These are phyloP conservation scores for Phrynocephalus forsythii DNA, from an alignment of 2,797 vertebrate species.

Conservation along the genomic window DNA sequence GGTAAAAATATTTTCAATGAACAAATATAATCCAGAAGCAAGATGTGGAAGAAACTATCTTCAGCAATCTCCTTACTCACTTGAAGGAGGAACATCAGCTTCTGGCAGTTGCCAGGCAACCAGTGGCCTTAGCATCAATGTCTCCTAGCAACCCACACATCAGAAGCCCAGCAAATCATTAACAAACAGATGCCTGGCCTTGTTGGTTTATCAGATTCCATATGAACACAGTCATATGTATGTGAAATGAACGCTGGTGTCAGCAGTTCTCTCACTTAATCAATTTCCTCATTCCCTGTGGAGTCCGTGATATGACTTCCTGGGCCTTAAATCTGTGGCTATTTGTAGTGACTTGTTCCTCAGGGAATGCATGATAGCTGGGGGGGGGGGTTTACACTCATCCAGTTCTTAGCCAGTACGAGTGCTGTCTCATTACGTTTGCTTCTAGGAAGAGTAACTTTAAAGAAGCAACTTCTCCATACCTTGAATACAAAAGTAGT, in stretches of 20 bases:
- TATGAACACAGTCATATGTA: background rate
- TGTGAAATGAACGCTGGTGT: accelerated
- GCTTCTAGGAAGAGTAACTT: background rate
- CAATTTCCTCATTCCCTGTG: background rate
- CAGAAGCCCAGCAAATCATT: background rate
- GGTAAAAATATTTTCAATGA: too few relatives aligned
- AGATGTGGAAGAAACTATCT: background rate
- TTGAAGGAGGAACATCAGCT: conserved; percentile 30
- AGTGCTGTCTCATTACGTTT: background rate
- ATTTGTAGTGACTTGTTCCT: background rate
- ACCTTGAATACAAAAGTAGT: background rate
- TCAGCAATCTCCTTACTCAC: background rate
- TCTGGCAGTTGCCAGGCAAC: conserved; percentile 49
- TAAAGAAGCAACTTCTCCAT: background rate
- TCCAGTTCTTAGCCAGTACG: background rate
- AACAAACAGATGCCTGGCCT: background rate
- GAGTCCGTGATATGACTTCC: background rate
- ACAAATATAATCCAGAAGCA: background rate
- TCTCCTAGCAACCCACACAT: conserved; percentile 32
- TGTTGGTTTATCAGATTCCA: accelerated
- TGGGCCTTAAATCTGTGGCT: accelerated
- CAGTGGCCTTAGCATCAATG: background rate
- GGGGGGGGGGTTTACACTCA: too few relatives aligned
- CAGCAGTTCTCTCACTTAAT: accelerated
- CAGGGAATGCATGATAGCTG: background rate